These are phyloP conservation scores for Oncopeltus fasciatus DNA, from an alignment of 1,140 invertebrate genomes.

Conservation along the genomic window DNA sequence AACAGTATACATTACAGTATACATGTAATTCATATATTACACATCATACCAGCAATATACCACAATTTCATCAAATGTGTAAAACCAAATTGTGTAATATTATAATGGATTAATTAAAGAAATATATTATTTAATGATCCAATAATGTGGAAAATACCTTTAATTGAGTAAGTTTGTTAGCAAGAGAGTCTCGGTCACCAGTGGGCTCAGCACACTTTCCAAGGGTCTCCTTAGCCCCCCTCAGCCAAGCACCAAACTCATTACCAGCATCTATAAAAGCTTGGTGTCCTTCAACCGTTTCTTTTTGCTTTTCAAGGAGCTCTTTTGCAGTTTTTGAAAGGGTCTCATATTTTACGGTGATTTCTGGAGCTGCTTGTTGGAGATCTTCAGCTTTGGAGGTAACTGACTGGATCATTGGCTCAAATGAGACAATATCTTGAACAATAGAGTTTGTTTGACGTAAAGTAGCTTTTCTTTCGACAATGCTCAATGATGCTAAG, in stretches of 20 bases:
- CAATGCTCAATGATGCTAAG: conserved; percentile 60
- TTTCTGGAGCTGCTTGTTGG: conserved; percentile 73
- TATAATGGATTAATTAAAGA: no score
- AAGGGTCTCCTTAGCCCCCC: conserved; percentile 74
- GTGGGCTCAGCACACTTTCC: conserved; percentile 86
- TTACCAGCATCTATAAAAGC: conserved; percentile 78
- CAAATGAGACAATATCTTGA: conserved; percentile 85
- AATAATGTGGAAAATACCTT: conserved; percentile 39
- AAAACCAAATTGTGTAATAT: no score
- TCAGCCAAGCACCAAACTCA: conserved; percentile 83
- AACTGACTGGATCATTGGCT: conserved; percentile 88
- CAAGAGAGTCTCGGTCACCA: conserved; percentile 79
- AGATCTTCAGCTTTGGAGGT: conserved; percentile 80
- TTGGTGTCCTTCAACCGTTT: conserved; percentile 78
- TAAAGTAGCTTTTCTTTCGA: conserved; percentile 74
- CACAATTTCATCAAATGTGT: no score
- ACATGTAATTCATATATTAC: no score
- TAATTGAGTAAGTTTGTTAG: conserved; percentile 67
- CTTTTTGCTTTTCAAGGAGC: conserved; percentile 67
- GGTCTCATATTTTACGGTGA: conserved; percentile 78
- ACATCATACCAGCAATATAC: no score
- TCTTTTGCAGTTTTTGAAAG: conserved; percentile 78
- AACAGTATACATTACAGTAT: no score
- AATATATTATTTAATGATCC: no score
- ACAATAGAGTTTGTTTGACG: conserved; percentile 84